Evolutionary conservation across 2,113 vertebrate genomes (phyloP).

Genomic region (Amblyopsis rosae): DNA sequence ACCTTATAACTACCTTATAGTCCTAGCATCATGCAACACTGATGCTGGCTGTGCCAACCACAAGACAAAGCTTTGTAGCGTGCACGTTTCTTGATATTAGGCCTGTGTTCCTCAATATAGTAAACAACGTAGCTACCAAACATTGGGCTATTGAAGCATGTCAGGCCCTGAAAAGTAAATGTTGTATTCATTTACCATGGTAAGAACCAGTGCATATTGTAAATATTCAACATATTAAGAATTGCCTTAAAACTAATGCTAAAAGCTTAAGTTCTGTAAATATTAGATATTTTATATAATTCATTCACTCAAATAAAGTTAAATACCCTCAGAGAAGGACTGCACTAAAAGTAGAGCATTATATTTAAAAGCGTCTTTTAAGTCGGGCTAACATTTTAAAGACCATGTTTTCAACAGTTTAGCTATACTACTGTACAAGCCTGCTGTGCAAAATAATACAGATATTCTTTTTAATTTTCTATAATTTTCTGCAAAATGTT

Average conservation of each 20-base stretch:
- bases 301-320: not conserved
- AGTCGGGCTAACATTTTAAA: constrained; percentile 3
- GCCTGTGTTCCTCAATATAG: not conserved
- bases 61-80: constrained; percentile 12
- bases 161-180: not conserved
- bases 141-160: not conserved
- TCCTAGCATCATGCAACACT: not conserved
- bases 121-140: not conserved
- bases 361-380: constrained; percentile 1
- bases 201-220: not conserved
- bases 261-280: not conserved
- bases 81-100: constrained; percentile 2
- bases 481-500: not conserved
- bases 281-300: not conserved
- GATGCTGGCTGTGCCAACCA: not conserved
- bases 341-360: constrained; percentile 7
- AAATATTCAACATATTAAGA: constrained; percentile 10
- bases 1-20: not conserved
- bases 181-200: not conserved
- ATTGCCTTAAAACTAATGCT: not conserved
- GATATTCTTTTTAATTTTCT: not conserved
- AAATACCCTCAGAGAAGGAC: not conserved
- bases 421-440: constrained; percentile 15
- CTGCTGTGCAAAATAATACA: constrained; percentile 11
- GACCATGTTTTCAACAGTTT: constrained; percentile 4